These are phyloP conservation scores for Leucophora obtusa DNA, from an alignment of 2,888 invertebrate genomes.

Conservation along the genomic window DNA sequence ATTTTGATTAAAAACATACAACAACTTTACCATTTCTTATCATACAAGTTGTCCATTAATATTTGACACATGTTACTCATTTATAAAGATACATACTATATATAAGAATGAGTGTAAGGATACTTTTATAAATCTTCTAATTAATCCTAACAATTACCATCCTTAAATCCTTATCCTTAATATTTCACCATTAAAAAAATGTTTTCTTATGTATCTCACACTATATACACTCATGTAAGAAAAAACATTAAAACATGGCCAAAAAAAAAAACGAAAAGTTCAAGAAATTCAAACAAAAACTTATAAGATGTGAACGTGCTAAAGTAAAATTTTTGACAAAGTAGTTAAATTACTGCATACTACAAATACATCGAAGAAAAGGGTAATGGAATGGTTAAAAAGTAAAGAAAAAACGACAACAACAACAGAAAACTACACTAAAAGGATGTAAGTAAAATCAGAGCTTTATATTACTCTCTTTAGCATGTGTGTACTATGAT, in stretches of 20 bases:
- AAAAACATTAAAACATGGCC: background rate
- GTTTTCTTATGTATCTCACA: constrained; percentile 14
- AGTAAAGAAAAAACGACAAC: background rate
- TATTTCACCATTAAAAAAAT: constrained; percentile 42
- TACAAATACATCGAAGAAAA: constrained; percentile 1
- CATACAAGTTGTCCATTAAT: constrained; percentile 35
- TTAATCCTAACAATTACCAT: constrained; percentile 63
- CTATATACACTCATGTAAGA: background rate
- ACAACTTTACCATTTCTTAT: background rate
- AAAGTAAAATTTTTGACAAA: constrained; percentile 27
- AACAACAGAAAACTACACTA: constrained; percentile 6
- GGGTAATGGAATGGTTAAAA: constrained; percentile 6
- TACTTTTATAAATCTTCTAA: constrained; percentile 40
- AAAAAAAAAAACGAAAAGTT: background rate
- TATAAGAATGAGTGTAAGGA: background rate
- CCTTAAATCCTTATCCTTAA: constrained; percentile 48
- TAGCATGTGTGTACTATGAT: background rate
- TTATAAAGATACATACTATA: constrained; percentile 24
- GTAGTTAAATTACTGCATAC: constrained; percentile 42
- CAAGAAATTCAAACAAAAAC: background rate
- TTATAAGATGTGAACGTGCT: constrained; percentile 32
- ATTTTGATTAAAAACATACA: no score
- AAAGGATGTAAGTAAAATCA: constrained; percentile 34
- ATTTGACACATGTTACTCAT: constrained; percentile 58
- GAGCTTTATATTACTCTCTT: constrained; percentile 29